Base-by-base conservation (phyloP, 2,888 invertebrate species). In the Chorisops tibialis region DNA sequence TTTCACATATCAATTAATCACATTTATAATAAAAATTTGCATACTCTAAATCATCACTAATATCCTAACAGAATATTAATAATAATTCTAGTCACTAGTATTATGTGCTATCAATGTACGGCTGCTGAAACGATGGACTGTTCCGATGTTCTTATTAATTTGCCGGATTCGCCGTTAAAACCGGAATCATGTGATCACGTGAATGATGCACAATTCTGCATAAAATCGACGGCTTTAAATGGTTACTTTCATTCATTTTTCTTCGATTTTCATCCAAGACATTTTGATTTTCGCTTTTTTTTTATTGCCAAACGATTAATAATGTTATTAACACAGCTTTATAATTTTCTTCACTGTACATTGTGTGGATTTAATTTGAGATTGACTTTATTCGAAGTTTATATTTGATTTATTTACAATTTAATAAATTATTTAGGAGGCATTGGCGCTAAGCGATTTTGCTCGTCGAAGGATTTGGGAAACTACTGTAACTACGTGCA, bases 401-500 rank as follows among this genome's bases (percentile, higher is more conserved):
- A 5, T n/a, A 16, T 41, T 16, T 11, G 16, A 18, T 43, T 43
- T 9, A 43, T 16, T 19, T 14, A 41, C 41, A 12, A 43, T 9
- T 16, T 45, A 16, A n/a, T n/a, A 18, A 56, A 43, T 30, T 30
- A 54, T 54, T 7, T 45, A 93, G 93, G 92, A 79, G 92, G 93
- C 19, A 88, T 94, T 66, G 93, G 93, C 48, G 92, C 94, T 37
- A 89, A 89, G 71, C 82, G 95, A 67, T 93, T 85, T 73, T 95
- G 95, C 75, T 93, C 94, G 1, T 87, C 93, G 0, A 79, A 89
- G 70, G 88, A 94, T 76, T 79, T 93, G 71, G 94, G 94, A 14
- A 93, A 92, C 76, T 93, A 91, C 71, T 95, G 95, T 77, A 88
- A 93, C 73, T 93, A 91, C 75, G 91, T 93, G 1, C 80, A 83